Base-by-base conservation (phyloP, 1,140 invertebrate genomes). In the Eurosta solidaginis region DNA sequence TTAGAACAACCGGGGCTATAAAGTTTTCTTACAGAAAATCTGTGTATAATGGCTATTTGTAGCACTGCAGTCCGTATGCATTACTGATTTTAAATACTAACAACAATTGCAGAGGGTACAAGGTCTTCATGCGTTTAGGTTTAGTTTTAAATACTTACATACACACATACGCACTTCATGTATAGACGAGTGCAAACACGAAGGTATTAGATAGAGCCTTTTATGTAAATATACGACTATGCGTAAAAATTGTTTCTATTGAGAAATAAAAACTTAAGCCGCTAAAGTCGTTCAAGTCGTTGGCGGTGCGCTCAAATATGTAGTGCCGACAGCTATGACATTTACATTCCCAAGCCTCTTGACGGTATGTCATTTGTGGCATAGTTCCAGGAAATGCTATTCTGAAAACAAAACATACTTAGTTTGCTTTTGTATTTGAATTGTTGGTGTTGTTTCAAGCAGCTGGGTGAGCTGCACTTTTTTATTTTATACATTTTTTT, bases 311-410 rank as follows among this genome's bases (percentile, higher is more conserved):
- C 33, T 68, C 36, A 68, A 68, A 36, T 68, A n/a, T n/a, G n/a
- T n/a, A 68, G 33, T 68, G 36, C 59, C 59, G 36, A 68, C 59
- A 68, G 33, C 59, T 68, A 40, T 40, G 59, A 40, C 59, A 68
- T 68, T 68, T 68, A 68, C 59, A 68, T 68, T 68, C 59, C 59
- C 59, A 40, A 68, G 33, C 36, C 59, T 68, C n/a, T 68, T 68
- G 59, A 68, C 59, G 59, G 59, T 40, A 40, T 68, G 59, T 2
- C 59, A 40, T 20, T 68, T 68, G 59, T 29, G 59, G 59, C 59
- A 40, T n/a, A n/a, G 27, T 68, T 68, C 59, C 33, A 68, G 59
- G 59, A 68, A 68, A 68, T 40, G n/a, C 25, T 47, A 10, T 75
- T 75, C 42, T 47, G 36, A 33, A 47, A 10, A n/a, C 9, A 9